A percentile compares a stretch with the other conserved stretches of the same genome.
These are phyloP conservation scores for Sparidentex hasta DNA, from an alignment of 2,797 vertebrate genomes.

Conservation along the genomic window DNA sequence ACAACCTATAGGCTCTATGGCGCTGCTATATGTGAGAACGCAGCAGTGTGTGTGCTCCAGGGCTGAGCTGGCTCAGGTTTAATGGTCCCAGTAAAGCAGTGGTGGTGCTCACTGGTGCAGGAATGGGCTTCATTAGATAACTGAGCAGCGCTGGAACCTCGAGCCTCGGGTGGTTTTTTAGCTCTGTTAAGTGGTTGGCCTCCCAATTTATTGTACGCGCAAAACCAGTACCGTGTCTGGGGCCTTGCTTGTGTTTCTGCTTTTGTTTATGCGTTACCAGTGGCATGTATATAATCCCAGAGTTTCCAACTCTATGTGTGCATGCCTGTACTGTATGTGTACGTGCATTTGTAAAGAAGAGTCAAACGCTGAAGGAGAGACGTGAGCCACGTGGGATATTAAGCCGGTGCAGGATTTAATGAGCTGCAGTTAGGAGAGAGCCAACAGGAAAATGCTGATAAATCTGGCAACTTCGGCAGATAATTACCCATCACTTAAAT, in stretches of 20 bases:
- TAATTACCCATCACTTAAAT: constrained; percentile 32
- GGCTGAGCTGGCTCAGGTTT: constrained; percentile 73
- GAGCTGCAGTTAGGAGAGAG: constrained; percentile 31
- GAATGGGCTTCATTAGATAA: constrained; percentile 78
- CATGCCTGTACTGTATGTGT: neutral
- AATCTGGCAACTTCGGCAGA: constrained; percentile 15
- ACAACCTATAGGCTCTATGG: constrained; percentile 66
- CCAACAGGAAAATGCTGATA: constrained; percentile 11
- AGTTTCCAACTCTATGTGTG: constrained; percentile 18
- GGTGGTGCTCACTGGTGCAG: constrained; percentile 67
- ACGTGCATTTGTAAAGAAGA: constrained; percentile 14
- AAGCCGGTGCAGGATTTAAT: constrained; percentile 31
- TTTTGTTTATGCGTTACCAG: constrained; percentile 42
- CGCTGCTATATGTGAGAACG: constrained; percentile 61
- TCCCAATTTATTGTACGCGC: constrained; percentile 53
- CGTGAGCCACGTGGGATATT: constrained; percentile 29
- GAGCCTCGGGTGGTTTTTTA: constrained; percentile 59
- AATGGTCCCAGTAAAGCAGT: constrained; percentile 79
- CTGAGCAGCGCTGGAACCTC: constrained; percentile 53
- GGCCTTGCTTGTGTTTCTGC: constrained; percentile 32
- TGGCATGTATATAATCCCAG: neutral
- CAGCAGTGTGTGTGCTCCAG: constrained; percentile 51
- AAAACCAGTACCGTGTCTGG: constrained; percentile 36
- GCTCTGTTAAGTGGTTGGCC: constrained; percentile 50
- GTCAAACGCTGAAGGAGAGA: constrained; percentile 14